A percentile compares a stretch with the other conserved stretches of the same genome.
Conservation (phyloP, 30 jellyfish, hydroid and myxozoan species). For the Catostylus mosaicus region DNA sequence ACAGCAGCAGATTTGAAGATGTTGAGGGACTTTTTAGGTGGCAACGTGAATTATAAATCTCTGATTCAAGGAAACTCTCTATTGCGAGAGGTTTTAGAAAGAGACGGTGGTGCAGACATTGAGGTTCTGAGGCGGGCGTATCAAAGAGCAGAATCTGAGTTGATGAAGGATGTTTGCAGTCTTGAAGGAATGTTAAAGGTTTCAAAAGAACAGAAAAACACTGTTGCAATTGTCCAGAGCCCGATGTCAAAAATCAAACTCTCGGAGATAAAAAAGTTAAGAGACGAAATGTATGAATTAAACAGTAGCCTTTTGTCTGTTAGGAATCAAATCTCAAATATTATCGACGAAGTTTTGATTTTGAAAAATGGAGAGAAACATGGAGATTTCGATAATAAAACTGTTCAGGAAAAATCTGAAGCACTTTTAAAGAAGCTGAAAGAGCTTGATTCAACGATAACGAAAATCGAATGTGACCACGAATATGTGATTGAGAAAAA, state of each 20-base stretch:
- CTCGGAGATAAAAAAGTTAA: slow-evolving; percentile 82
- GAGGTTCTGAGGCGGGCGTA: slow-evolving; percentile 68
- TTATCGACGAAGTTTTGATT: slow-evolving; percentile 55
- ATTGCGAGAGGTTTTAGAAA: slow-evolving; percentile 22
- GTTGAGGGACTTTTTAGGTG: slow-evolving; percentile 64
- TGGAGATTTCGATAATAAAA: slow-evolving; percentile 31
- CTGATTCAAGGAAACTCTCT: slow-evolving; percentile 4
- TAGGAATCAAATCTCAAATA: slow-evolving; percentile 30
- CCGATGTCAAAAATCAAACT: slow-evolving; percentile 97
- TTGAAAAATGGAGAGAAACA: slow-evolving; percentile 50
- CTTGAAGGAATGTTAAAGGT: slow-evolving; percentile 89
- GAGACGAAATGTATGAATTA: slow-evolving; percentile 87
- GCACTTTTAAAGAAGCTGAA: slow-evolving; percentile 63
- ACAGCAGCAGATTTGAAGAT: slow-evolving; percentile 85
- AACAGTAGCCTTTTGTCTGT: slow-evolving; percentile 54
- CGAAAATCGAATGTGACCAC: slow-evolving; percentile 81
- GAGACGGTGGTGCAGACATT: slow-evolving; percentile 55
- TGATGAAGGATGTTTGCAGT: slow-evolving; percentile 80
- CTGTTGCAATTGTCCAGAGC: slow-evolving; percentile 94
- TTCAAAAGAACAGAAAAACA: slow-evolving; percentile 71
- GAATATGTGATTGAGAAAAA: slow-evolving; percentile 78
- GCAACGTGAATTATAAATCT: slow-evolving; percentile 22
- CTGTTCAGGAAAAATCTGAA: background rate
- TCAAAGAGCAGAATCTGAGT: slow-evolving; percentile 84
- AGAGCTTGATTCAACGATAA: slow-evolving; percentile 60